Evolutionary conservation across 2,113 vertebrate genomes (phyloP).

Genomic region (Proterorhinus semilunaris): DNA sequence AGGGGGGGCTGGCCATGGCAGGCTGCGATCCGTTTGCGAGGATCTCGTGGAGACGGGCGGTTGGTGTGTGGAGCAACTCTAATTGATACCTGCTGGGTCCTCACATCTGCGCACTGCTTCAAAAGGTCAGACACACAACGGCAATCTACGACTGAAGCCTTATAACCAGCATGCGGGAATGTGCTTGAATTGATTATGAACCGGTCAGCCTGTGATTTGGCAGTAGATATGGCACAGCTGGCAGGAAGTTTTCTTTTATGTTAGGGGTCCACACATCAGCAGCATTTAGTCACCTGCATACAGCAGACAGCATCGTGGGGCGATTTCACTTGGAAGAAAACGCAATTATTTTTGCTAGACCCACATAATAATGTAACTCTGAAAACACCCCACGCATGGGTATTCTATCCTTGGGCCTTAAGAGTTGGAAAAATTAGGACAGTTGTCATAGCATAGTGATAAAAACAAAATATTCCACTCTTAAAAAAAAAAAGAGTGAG

Average conservation of each 20-base stretch:
- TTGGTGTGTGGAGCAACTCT: conserved; percentile 94
- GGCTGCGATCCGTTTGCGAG: conserved; percentile 87
- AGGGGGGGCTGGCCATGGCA: conserved; percentile 98
- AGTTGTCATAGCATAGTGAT: too few species aligned
- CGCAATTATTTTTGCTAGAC: conserved; percentile 17
- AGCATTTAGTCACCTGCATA: conserved; percentile 34
- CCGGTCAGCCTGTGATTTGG: conserved; percentile 18
- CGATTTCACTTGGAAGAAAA: too few species aligned
- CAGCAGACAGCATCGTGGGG: conserved; percentile 6
- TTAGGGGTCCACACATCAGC: conserved; percentile 11
- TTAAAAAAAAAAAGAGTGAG: too few species aligned
- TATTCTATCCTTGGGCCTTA: too few species aligned
- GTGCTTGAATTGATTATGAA: background rate
- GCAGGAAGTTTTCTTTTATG: conserved; percentile 10
- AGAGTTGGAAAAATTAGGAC: too few species aligned
- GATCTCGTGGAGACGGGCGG: conserved; percentile 85
- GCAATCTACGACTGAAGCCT: background rate
- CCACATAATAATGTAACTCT: too few species aligned
- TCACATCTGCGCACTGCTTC: conserved; percentile 96
- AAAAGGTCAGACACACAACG: conserved; percentile 80
- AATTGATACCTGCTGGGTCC: conserved; percentile 93
- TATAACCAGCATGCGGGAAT: background rate
- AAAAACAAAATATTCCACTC: too few species aligned
- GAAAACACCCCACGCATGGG: too few species aligned
- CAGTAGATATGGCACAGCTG: conserved; percentile 22